phyloP scores from a whole-genome alignment of 2,113 vertebrate genomes.

The Elachura formosa region DNA sequence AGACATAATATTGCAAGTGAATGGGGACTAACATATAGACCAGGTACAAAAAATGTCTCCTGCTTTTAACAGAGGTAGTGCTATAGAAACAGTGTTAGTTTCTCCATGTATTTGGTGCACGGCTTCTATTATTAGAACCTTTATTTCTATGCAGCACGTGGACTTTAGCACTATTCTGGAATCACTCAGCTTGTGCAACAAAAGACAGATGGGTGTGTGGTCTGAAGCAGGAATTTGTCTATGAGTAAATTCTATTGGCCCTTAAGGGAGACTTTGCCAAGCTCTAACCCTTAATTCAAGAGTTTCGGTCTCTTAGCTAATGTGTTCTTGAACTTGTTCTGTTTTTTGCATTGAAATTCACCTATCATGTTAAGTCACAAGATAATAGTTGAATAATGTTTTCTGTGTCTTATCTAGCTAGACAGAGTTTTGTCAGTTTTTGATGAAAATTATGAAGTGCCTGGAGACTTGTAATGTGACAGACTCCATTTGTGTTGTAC shows the following conservation, averaged over 20 bases:
- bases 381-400: not conserved
- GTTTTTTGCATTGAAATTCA: not conserved
- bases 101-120: not conserved
- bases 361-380: not conserved
- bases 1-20: not conserved
- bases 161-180: not conserved
- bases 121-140: not conserved
- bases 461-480: conserved; percentile 10
- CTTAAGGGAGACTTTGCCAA: not conserved
- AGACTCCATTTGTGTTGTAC: conserved; percentile 23
- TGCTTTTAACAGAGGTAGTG: not conserved
- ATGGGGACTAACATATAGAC: not conserved
- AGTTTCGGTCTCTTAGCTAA: not conserved
- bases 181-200: not conserved
- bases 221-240: not conserved
- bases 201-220: not conserved
- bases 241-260: not conserved
- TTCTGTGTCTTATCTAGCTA: not conserved
- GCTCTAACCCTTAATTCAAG: not conserved
- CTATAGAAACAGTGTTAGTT: not conserved
- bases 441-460: not conserved
- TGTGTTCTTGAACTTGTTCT: not conserved
- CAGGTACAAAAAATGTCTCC: not conserved
- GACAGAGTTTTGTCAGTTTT: conserved; percentile 14
- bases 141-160: not conserved